Evolutionary conservation across 2,888 invertebrate genomes (phyloP).

Genomic region (Rhingia rostrata): DNA sequence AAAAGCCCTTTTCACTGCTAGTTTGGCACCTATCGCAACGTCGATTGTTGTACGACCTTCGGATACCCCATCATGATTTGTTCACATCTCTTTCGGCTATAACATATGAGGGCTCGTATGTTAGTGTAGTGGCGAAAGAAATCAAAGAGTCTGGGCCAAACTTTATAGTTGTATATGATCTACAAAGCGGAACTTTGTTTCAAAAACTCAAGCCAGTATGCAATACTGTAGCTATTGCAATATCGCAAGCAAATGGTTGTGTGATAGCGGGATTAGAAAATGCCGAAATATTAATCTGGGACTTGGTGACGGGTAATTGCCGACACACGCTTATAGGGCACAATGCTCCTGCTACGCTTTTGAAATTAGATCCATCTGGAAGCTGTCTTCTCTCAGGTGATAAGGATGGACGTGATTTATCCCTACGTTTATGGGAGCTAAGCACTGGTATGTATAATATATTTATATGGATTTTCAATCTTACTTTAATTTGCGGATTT

Average conservation of each 20-base stretch:
- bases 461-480: neutral
- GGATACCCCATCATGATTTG: constrained; percentile 95
- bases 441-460: constrained; percentile 86
- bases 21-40: constrained; percentile 94
- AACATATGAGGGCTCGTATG: constrained; percentile 91
- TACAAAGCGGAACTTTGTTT: constrained; percentile 94
- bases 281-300: constrained; percentile 92
- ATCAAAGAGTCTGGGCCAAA: constrained; percentile 91
- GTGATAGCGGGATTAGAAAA: constrained; percentile 93
- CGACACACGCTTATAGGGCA: constrained; percentile 90
- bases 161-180: constrained; percentile 95
- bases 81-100: constrained; percentile 92
- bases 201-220: constrained; percentile 95
- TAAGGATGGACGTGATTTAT: constrained; percentile 88
- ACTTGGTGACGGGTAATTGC: constrained; percentile 92
- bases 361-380: constrained; percentile 89
- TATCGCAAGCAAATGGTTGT: constrained; percentile 92
- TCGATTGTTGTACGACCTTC: constrained; percentile 92
- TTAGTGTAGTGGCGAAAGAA: constrained; percentile 88
- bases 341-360: constrained; percentile 89
- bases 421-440: constrained; percentile 92
- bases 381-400: constrained; percentile 90
- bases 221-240: constrained; percentile 92
- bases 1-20: constrained; percentile 94
- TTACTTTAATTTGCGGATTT: neutral